Evolutionary conservation across 1,140 invertebrate species (phyloP).

Genomic region (Cherax destructor): DNA sequence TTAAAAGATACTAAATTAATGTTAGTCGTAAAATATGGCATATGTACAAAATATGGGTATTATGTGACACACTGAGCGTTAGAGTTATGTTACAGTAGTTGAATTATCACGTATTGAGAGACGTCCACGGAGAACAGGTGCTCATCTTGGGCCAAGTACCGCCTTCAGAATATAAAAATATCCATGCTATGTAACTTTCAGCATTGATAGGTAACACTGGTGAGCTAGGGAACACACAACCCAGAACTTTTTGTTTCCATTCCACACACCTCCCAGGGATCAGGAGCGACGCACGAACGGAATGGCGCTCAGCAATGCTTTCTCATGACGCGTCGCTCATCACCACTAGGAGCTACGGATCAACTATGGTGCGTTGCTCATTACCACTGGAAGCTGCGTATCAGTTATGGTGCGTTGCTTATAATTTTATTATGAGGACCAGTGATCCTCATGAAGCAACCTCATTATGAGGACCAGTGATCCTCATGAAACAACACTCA

Average conservation of each 20-base stretch:
- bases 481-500: too few relatives aligned
- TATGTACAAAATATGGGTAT: too few relatives aligned
- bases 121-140: background rate
- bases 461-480: too few relatives aligned
- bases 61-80: too few relatives aligned
- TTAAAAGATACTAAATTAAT: too few relatives aligned
- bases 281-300: background rate
- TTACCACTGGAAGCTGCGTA: background rate
- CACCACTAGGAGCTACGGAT: background rate
- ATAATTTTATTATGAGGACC: too few relatives aligned
- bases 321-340: background rate
- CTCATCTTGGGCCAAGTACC: background rate
- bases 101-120: background rate
- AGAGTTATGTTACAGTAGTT: background rate
- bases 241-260: background rate
- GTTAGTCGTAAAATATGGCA: too few relatives aligned
- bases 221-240: background rate
- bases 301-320: background rate
- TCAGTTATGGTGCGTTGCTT: too few relatives aligned
- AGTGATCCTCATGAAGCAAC: too few relatives aligned
- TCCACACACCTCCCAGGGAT: background rate
- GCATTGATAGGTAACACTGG: background rate
- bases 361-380: too few relatives aligned
- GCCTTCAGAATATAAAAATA: background rate
- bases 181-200: background rate